Conservation (phyloP, 1,140 invertebrate species). For the Plectrocnemia conspersa region DNA sequence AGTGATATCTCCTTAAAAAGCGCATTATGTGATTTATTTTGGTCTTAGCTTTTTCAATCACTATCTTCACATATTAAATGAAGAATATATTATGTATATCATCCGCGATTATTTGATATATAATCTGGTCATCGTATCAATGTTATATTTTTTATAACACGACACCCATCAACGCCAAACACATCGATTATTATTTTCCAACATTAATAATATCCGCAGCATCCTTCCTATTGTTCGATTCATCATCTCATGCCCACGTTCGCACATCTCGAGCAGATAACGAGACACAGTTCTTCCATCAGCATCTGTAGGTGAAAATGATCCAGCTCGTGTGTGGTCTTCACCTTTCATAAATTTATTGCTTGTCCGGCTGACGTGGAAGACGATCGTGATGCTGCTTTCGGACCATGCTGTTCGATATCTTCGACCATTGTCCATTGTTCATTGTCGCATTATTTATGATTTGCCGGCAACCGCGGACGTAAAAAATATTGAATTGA, state of each 20-base stretch:
- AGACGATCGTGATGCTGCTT: slow-evolving; percentile 6
- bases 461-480: neutral
- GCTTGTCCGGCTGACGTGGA: neutral
- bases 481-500: no score
- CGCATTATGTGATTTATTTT: neutral
- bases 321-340: slow-evolving; percentile 5
- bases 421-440: slow-evolving; percentile 2
- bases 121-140: no score
- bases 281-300: slow-evolving; percentile 29
- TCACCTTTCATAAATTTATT: slow-evolving; percentile 11
- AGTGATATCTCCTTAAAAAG: no score
- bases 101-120: no score
- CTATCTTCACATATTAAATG: no score
- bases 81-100: no score
- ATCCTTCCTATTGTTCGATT: no score
- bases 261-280: slow-evolving; percentile 11
- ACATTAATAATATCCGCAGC: no score
- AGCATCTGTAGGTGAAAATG: neutral
- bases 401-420: neutral
- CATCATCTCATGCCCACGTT: slow-evolving; percentile 17
- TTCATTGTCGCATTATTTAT: slow-evolving; percentile 10
- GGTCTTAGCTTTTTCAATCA: neutral
- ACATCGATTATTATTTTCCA: no score
- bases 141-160: neutral
- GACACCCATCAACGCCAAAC: slow-evolving; percentile 5